These are phyloP conservation scores for Conistra vaccinii DNA, from an alignment of 2,888 invertebrate genomes.

Conservation along the genomic window DNA sequence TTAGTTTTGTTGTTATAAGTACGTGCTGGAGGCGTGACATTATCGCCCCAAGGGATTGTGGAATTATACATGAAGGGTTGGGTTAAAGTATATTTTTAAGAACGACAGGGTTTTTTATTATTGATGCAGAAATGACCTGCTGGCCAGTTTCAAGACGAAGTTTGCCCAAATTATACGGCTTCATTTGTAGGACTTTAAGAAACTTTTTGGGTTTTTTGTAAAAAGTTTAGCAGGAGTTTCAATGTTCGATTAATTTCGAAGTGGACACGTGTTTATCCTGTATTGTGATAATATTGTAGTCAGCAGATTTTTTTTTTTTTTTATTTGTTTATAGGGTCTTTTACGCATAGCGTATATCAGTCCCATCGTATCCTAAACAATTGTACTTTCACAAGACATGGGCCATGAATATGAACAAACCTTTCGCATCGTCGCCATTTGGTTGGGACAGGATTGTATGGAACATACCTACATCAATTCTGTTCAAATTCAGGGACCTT, in stretches of 20 bases:
- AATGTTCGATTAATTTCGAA: not conserved
- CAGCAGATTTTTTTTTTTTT: no score
- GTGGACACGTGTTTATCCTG: not conserved
- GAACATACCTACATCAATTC: no score
- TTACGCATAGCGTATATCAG: no score
- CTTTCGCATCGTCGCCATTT: no score
- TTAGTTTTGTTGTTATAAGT: conserved; percentile 83
- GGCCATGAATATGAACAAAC: no score
- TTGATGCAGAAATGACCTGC: conserved; percentile 81
- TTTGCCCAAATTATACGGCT: conserved; percentile 51
- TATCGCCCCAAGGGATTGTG: conserved; percentile 86
- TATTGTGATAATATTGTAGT: not conserved
- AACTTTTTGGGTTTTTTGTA: not conserved
- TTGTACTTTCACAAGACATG: no score
- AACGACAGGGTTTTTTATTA: conserved; percentile 79
- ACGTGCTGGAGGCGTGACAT: conserved; percentile 88
- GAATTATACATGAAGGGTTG: conserved; percentile 88
- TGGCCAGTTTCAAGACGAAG: conserved; percentile 25
- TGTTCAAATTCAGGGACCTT: no score
- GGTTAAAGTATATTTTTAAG: conserved; percentile 85
- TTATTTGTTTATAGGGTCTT: no score
- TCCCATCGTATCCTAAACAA: no score
- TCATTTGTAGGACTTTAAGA: not conserved
- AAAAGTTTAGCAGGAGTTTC: not conserved
- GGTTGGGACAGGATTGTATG: no score